Conservation (phyloP, 2,888 invertebrate genomes). For the Sepiola atlantica region DNA sequence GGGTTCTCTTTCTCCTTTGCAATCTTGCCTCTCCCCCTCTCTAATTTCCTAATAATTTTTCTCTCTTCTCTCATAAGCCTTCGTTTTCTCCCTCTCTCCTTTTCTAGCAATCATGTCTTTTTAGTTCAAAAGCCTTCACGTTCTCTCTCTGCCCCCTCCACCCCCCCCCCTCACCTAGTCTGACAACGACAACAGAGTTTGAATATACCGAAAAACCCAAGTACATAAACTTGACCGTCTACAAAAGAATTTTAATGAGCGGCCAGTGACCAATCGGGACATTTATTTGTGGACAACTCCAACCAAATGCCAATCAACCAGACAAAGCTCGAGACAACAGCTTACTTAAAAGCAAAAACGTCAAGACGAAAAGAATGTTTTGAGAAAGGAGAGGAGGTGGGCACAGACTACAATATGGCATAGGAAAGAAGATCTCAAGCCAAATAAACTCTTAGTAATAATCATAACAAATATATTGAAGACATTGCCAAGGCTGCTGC, state of each 20-base stretch:
- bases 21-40: background rate
- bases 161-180: background rate
- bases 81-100: background rate
- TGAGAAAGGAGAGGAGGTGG: background rate
- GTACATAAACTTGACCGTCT: background rate
- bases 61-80: background rate
- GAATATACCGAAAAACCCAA: background rate
- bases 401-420: background rate
- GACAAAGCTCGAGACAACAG: background rate
- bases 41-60: background rate
- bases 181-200: background rate
- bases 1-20: background rate
- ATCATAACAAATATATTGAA: too few relatives aligned
- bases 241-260: slow-evolving; percentile 35
- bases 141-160: background rate
- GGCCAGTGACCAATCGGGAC: background rate
- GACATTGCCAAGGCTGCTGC: too few relatives aligned
- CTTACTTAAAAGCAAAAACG: background rate
- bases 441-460: background rate
- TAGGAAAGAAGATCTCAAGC: too few relatives aligned
- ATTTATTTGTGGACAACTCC: background rate
- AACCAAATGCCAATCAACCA: background rate
- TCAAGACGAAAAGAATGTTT: background rate
- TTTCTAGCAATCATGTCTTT: background rate
- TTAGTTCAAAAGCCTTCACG: too few relatives aligned